Evolutionary conservation across 2,888 invertebrate species (phyloP).

Genomic region (Heliconius ethilla): DNA sequence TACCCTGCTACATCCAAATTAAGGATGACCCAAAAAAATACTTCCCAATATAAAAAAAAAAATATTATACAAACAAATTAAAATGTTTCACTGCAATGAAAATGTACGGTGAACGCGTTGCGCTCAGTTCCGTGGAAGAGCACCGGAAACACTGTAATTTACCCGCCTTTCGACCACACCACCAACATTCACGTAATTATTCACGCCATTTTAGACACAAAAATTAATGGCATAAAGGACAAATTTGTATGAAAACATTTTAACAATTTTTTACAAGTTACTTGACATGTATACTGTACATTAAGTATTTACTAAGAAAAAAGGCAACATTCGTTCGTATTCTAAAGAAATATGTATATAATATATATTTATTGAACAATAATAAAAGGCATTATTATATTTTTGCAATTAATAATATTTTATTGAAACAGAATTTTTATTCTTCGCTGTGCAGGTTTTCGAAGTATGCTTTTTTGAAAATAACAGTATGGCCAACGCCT

Average conservation of each 20-base stretch:
- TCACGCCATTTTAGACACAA: constrained; percentile 28
- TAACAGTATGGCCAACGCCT: neutral
- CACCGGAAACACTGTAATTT: constrained; percentile 59
- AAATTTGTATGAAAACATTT: constrained; percentile 9
- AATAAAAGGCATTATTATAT: neutral
- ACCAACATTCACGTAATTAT: constrained; percentile 20
- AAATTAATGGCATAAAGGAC: neutral
- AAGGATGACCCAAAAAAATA: neutral
- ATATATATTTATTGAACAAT: neutral
- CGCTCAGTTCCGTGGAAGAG: constrained; percentile 58
- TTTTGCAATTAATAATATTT: neutral
- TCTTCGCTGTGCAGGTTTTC: neutral
- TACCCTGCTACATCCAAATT: no score
- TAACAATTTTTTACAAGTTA: neutral
- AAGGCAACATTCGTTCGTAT: neutral
- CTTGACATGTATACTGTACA: neutral
- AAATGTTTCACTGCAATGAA: constrained; percentile 44
- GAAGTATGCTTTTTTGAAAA: neutral
- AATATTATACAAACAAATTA: neutral
- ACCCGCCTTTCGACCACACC: constrained; percentile 55
- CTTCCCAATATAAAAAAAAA: neutral
- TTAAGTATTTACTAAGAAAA: constrained; percentile 5
- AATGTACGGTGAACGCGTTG: constrained; percentile 43
- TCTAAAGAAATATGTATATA: neutral
- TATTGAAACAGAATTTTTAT: neutral